Base-by-base conservation (phyloP, 2,113 vertebrate species). In the Sylvilagus bachmani region DNA sequence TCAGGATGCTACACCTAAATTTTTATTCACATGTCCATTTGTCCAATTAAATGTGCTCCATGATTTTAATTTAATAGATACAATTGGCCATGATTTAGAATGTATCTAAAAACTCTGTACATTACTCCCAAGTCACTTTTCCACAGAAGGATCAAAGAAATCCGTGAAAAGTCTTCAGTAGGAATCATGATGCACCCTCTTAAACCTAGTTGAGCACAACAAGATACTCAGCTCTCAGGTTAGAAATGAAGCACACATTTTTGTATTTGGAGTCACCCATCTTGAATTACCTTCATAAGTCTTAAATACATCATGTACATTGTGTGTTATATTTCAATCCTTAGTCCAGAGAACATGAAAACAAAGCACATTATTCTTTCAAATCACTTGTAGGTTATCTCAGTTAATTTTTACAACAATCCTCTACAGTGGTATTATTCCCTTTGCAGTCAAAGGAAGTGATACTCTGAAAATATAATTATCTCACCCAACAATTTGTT, bases 351-450 rank as follows among this genome's bases (percentile, higher is more conserved):
- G 27, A 61, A 73, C 44, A 8, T 80, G 36, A 66, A 77, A 80
- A 64, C 78, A 86, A 94, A 91, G 61, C 22, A 14, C n/a, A 51
- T 38, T 53, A n/a, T 38, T 62, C 55, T 91, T 92, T 85, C 31
- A 82, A 61, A 73, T 86, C 33, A 80, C 21, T 89, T 94, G 66
- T 33, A 64, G 36, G 44, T 66, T 83, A 79, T 55, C 61, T 92
- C 79, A 29, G 3, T 27, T 49, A 36, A 62, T 27, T 96, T 94
- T 94, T 66, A 84, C 58, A 38, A 79, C 0, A 31, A 31, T 69
- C 31, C 22, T 70, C 71, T 89, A 53, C 51, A 90, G 19, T 5
- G 51, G 51, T 58, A 21, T 78, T 80, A 11, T 21, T 58, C 27
- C 13, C 44, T 86, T 73, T 70, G n/a, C 13, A 17, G 53, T 29